phyloP scores from a whole-genome alignment of 1,140 invertebrate species.

The Drosophila bipectinata region DNA sequence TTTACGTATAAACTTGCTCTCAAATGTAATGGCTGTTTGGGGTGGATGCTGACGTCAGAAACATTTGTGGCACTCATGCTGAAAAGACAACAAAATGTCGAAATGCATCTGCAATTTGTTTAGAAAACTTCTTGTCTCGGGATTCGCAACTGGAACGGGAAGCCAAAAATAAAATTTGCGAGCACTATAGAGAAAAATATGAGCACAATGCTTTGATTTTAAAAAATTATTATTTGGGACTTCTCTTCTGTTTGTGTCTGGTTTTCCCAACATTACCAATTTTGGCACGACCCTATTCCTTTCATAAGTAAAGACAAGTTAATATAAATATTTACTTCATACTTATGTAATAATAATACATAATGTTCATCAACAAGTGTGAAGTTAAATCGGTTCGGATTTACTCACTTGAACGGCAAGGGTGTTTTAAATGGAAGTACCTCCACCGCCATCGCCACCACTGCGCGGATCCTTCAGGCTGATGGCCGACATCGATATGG shows the following conservation, averaged over 20 bases:
- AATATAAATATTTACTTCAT: no score
- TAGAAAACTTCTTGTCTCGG: constrained; percentile 50
- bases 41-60: constrained; percentile 58
- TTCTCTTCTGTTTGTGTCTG: neutral
- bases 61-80: constrained; percentile 17
- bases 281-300: neutral
- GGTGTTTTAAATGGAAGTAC: constrained; percentile 26
- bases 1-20: constrained; percentile 1
- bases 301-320: no score
- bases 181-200: constrained; percentile 19
- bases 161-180: constrained; percentile 30
- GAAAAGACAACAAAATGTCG: constrained; percentile 24
- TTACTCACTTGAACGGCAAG: neutral
- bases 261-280: neutral
- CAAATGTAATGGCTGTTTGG: constrained; percentile 28
- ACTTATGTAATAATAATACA: constrained; percentile 24
- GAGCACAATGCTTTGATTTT: constrained; percentile 20
- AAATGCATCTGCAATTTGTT: constrained; percentile 59
- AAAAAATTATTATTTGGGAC: constrained; percentile 18
- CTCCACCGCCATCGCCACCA: constrained; percentile 16
- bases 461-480: constrained; percentile 23
- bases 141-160: constrained; percentile 35
- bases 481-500: constrained; percentile 17
- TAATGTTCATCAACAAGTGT: constrained; percentile 68
- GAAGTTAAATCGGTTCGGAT: constrained; percentile 22